Evolutionary conservation across 2,797 vertebrate genomes (phyloP).

Genomic region (Phrynocephalus vlangalii): DNA sequence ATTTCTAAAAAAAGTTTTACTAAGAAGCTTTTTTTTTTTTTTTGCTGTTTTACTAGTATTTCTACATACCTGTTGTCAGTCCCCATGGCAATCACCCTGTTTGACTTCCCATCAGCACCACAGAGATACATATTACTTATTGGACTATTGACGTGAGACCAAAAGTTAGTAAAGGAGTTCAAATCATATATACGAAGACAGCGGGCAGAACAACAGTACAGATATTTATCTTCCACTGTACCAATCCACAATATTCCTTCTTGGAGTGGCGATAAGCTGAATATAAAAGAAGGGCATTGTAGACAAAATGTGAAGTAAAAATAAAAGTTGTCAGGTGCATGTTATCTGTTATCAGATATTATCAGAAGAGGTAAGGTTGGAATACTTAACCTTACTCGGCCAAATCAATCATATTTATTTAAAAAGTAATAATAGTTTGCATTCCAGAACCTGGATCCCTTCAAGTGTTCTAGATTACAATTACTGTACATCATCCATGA

Average conservation of each 20-base stretch:
- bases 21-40: neutral
- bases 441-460: constrained; percentile 3
- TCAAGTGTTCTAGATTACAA: neutral
- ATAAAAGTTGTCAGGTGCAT: constrained; percentile 24
- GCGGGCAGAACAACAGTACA: constrained; percentile 32
- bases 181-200: constrained; percentile 25
- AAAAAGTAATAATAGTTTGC: constrained; percentile 24
- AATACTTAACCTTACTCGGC: constrained; percentile 20
- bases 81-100: constrained; percentile 10
- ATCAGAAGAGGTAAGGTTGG: constrained; percentile 7
- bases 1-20: neutral
- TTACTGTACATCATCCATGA: neutral
- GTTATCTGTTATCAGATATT: neutral
- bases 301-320: constrained; percentile 33
- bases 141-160: constrained; percentile 22
- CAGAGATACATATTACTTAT: constrained; percentile 18
- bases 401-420: constrained; percentile 31
- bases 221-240: constrained; percentile 46
- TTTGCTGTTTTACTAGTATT: constrained; percentile 22
- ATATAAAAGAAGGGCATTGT: constrained; percentile 11
- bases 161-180: constrained; percentile 44
- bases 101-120: constrained; percentile 28
- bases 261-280: constrained; percentile 24
- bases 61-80: constrained; percentile 41
- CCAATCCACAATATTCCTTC: constrained; percentile 36